Percentiles rank a stretch among this genome's conserved stretches.
phyloP scores from a whole-genome alignment of 2,888 invertebrate genomes.

The Ceratothoa steindachneri region DNA sequence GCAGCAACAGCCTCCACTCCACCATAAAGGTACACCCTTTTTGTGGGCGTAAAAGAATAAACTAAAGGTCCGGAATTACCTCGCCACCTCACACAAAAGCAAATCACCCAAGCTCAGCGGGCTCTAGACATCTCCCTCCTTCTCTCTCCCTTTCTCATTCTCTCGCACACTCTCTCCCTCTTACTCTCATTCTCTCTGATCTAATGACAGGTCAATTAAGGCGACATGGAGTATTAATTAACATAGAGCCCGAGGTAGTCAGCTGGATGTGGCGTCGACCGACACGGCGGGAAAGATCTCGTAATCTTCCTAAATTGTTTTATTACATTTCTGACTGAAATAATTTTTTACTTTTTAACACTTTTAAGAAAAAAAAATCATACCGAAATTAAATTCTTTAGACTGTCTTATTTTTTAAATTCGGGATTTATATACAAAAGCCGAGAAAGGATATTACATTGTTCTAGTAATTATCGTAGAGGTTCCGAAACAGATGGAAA shows the following conservation, averaged over 20 bases:
- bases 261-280: not conserved
- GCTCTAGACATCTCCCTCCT: not conserved
- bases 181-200: not conserved
- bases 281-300: not conserved
- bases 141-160: slow-evolving; percentile 3
- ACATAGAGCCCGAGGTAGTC: not conserved
- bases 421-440: too few relatives aligned
- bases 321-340: not conserved
- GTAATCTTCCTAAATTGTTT: not conserved
- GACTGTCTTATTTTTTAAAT: too few relatives aligned
- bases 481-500: too few relatives aligned
- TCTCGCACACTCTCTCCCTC: not conserved
- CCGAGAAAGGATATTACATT: too few relatives aligned
- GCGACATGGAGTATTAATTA: slow-evolving; percentile 10
- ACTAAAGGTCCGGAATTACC: too few relatives aligned
- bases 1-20: too few relatives aligned
- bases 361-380: not conserved
- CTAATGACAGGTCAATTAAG: slow-evolving; percentile 9
- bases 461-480: too few relatives aligned
- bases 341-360: not conserved
- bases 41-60: too few relatives aligned
- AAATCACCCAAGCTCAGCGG: too few relatives aligned
- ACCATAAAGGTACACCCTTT: too few relatives aligned
- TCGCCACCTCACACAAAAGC: too few relatives aligned
- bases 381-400: too few relatives aligned